Evolutionary conservation across 2,888 invertebrate genomes (phyloP).

Genomic region (Cephalotes varians): DNA sequence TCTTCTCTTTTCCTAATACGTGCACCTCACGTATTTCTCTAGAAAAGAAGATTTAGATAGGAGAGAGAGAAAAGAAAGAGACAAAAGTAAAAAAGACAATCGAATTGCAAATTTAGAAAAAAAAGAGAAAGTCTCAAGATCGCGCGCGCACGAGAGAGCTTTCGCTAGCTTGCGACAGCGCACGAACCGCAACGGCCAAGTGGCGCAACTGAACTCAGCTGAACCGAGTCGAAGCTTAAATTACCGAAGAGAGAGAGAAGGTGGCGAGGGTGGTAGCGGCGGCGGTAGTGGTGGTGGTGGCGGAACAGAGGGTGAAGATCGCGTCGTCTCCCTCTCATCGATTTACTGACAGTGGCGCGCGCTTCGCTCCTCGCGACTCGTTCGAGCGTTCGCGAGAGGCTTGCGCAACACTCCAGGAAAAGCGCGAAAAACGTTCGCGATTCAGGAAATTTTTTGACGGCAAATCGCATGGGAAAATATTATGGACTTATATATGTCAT

Average conservation of each 20-base stretch:
- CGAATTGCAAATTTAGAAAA: background rate
- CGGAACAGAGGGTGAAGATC: slow-evolving; percentile 54
- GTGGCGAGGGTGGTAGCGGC: slow-evolving; percentile 29
- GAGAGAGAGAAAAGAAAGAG: background rate
- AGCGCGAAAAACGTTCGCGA: slow-evolving; percentile 3
- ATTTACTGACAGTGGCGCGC: slow-evolving; percentile 81
- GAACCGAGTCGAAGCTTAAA: slow-evolving; percentile 78
- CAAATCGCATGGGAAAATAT: background rate
- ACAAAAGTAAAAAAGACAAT: background rate
- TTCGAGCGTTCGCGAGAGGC: slow-evolving; percentile 25
- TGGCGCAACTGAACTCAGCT: slow-evolving; percentile 82
- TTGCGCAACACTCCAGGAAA: slow-evolving; percentile 18
- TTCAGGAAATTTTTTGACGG: background rate
- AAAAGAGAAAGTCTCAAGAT: background rate
- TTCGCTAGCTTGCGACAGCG: slow-evolving; percentile 66
- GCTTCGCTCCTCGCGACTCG: slow-evolving; percentile 71
- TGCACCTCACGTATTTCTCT: background rate
- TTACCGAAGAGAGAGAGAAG: slow-evolving; percentile 63
- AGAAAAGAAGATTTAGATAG: background rate
- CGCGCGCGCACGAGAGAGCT: slow-evolving; percentile 36
- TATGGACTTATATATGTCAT: too few relatives aligned
- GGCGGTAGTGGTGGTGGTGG: slow-evolving; percentile 18
- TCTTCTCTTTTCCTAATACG: background rate
- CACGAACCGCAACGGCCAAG: slow-evolving; percentile 78
- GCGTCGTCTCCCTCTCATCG: slow-evolving; percentile 78